A percentile compares a stretch with the other conserved stretches of the same genome.
Evolutionary conservation across 2,888 invertebrate genomes (phyloP).

Genomic region (Odontothrips loti): DNA sequence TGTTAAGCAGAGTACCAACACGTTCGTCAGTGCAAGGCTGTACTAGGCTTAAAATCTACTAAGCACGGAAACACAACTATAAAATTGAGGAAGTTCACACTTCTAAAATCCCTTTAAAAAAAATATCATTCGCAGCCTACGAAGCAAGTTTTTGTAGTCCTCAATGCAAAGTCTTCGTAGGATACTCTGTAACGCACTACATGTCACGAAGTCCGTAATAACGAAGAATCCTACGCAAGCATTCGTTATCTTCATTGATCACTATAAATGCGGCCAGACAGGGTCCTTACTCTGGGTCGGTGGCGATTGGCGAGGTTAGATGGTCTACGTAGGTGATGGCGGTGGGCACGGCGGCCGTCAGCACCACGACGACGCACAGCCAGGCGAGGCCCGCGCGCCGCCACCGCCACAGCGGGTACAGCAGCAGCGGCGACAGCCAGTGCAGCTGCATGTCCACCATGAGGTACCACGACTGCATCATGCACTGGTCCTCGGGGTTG

Average conservation of each 20-base stretch:
- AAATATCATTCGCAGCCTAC: not conserved
- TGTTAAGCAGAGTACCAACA: not conserved
- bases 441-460: conserved; percentile 58
- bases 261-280: no score
- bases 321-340: conserved; percentile 45
- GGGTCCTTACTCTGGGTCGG: not conserved
- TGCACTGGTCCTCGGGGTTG: conserved; percentile 45
- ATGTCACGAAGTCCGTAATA: no score
- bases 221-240: no score
- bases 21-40: not conserved
- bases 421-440: conserved; percentile 53
- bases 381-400: conserved; percentile 45
- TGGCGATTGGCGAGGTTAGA: conserved; percentile 45
- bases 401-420: conserved; percentile 50
- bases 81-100: not conserved
- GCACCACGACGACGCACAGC: conserved; percentile 40
- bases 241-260: no score
- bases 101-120: not conserved
- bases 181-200: no score
- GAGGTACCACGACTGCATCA: conserved; percentile 57
- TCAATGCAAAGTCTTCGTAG: not conserved
- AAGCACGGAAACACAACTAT: not conserved
- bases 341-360: conserved; percentile 43
- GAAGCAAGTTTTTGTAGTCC: no score
- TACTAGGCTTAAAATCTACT: not conserved